These are phyloP conservation scores for Capra hircus DNA, from an alignment of 2,113 vertebrate species.

Conservation along the genomic window DNA sequence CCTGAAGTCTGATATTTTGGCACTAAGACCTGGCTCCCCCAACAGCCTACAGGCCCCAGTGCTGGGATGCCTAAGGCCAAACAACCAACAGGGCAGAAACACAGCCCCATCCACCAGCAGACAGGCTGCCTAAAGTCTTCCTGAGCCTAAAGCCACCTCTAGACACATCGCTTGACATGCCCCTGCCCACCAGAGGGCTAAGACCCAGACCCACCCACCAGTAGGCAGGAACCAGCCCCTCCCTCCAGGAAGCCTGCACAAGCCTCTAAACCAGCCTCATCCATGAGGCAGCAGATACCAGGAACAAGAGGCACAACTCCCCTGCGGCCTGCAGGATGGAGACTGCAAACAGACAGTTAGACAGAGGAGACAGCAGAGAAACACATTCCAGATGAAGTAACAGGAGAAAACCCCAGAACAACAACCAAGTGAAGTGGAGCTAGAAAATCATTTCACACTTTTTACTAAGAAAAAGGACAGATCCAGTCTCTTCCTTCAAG, in stretches of 20 bases:
- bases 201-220: neutral
- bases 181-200: neutral
- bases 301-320: neutral
- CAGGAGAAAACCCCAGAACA: neutral
- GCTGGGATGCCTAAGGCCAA: neutral
- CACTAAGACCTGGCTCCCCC: neutral
- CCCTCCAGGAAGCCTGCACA: neutral
- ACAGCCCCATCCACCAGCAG: neutral
- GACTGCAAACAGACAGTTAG: neutral
- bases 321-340: neutral
- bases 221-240: neutral
- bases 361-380: neutral
- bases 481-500: neutral
- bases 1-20: neutral
- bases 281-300: neutral
- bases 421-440: neutral
- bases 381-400: neutral
- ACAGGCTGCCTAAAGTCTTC: neutral
- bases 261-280: neutral
- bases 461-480: neutral
- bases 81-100: neutral
- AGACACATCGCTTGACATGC: neutral
- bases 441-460: neutral
- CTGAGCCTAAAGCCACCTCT: neutral
- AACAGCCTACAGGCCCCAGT: neutral